phyloP scores from a whole-genome alignment of 92 coral and sea anemone genomes.

The Palythoa grandiflora region DNA sequence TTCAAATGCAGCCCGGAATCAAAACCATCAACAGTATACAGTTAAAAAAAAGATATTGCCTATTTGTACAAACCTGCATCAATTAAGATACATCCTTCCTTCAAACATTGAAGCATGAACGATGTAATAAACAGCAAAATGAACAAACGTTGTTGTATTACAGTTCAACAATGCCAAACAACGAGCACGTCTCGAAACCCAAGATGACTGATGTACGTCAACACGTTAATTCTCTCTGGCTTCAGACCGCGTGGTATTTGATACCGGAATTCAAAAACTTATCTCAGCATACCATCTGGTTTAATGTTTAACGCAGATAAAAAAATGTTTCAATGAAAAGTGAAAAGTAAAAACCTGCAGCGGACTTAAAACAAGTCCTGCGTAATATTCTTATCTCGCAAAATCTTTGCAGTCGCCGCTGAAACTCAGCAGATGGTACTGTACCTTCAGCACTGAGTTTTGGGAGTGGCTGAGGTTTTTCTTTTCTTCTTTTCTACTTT shows the following conservation, averaged over 20 bases:
- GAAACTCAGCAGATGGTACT: not conserved
- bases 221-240: constrained; percentile 15
- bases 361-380: not conserved
- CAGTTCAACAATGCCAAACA: not conserved
- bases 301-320: constrained; percentile 26
- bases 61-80: constrained; percentile 29
- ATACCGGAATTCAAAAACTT: constrained; percentile 18
- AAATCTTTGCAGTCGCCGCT: not conserved
- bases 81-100: not conserved
- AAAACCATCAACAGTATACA: not conserved
- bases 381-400: not conserved
- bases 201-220: constrained; percentile 2
- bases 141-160: not conserved
- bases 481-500: not conserved
- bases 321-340: too few species aligned
- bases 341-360: not conserved
- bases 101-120: not conserved
- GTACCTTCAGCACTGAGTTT: not conserved
- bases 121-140: not conserved
- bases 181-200: constrained; percentile 23
- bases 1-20: not conserved
- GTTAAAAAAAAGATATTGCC: not conserved
- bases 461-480: not conserved
- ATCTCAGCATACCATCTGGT: constrained; percentile 25
- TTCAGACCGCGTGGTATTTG: constrained; percentile 28